These are phyloP conservation scores for Hipparchia semele DNA, from an alignment of 2,888 invertebrate species.

Conservation along the genomic window DNA sequence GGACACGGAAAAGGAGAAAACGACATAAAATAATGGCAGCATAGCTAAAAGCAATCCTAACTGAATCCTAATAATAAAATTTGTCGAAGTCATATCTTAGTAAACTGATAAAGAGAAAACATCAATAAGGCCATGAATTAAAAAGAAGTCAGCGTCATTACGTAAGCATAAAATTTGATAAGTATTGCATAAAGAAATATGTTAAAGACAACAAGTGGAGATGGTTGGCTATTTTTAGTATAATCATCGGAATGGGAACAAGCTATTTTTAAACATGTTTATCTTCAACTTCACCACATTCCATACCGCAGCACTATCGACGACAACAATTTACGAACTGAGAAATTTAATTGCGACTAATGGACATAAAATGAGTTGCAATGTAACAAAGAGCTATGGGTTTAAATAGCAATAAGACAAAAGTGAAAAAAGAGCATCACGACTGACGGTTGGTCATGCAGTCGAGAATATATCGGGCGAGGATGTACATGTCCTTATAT, in stretches of 20 bases:
- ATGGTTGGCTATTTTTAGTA: slow-evolving; percentile 11
- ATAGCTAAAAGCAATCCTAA: too few species aligned
- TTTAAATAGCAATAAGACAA: slow-evolving; percentile 9
- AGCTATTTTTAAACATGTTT: background rate
- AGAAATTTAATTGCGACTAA: slow-evolving; percentile 1
- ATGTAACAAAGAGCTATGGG: background rate
- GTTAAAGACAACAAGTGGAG: background rate
- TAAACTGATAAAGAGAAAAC: too few species aligned
- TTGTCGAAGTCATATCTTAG: too few species aligned
- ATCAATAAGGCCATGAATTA: too few species aligned
- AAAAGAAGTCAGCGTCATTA: background rate
- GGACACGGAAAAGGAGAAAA: background rate
- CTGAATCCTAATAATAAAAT: too few species aligned
- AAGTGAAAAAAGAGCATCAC: background rate
- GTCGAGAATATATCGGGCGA: background rate
- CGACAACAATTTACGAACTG: slow-evolving; percentile 4
- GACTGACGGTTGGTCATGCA: background rate
- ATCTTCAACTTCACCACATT: background rate
- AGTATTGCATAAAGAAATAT: background rate
- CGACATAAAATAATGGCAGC: too few species aligned
- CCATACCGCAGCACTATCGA: background rate
- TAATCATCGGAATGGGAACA: slow-evolving; percentile 11
- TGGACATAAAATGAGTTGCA: background rate
- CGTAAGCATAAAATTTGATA: slow-evolving; percentile 1
- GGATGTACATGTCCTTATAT: slow-evolving; percentile 11